Evolutionary conservation across 2,113 vertebrate genomes (phyloP), one percentile per base, ranked within the genome.

Genomic region (Boleophthalmus pectinirostris): DNA sequence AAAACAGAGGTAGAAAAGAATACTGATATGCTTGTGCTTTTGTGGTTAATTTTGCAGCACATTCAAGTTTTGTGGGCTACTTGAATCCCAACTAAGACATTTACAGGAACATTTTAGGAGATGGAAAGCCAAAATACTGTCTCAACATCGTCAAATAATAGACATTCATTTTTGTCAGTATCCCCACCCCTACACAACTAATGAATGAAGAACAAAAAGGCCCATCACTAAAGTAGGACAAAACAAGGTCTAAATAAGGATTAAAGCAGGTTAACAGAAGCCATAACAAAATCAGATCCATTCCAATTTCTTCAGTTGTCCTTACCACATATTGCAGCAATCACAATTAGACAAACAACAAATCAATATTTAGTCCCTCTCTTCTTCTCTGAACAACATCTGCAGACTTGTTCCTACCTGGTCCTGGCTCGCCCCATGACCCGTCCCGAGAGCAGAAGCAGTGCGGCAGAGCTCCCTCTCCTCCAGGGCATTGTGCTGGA

Each of bases 401-500:
- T 1, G 33, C 38, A 43, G 38, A 43, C 16, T 24, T 63, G 21
- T 66, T 83, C 93, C 86, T 92, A 94, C 92, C 93, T 93, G 90
- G 84, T 71, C 76, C 88, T 89, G 73, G 81, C 63, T 64, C 85
- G 79, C 15, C 82, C 53, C 9, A 77, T 75, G 69, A 68, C 76
- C 72, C 80, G 87, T 80, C 87, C 85, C 5, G 87, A 71, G 60
- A 89, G 73, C 63, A 84, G 81, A 29, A 85, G 83, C 74, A 89
- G 73, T 49, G 78, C 81, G 35, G 76, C 86, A 5, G 85, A 80
- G 68, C 82, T 47, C 7, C 82, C 84, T 91, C 83, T 91, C 73
- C 90, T 82, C 93, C 91, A 91, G 54, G 92, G 92, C 92, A 94
- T 94, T 85, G 85, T 90, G 84, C 82, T 83, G 85, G 69, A 49